Evolutionary conservation across 2,113 vertebrate genomes (phyloP).

Genomic region (Heterotis niloticus): DNA sequence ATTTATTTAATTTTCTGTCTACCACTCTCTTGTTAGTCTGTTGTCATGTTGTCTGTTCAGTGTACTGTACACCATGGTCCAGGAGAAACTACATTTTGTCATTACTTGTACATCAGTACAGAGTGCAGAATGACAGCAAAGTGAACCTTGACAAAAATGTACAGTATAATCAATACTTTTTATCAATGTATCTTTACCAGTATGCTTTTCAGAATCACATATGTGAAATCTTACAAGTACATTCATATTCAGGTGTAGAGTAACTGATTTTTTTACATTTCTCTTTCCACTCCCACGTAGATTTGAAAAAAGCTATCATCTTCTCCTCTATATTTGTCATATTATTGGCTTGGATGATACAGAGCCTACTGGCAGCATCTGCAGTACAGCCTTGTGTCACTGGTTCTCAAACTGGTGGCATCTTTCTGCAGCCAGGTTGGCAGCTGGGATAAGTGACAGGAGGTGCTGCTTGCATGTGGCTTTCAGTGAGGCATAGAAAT

Average conservation of each 20-base stretch:
- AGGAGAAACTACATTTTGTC: too few relatives aligned
- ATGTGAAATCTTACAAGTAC: background rate
- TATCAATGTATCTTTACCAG: background rate
- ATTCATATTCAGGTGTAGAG: background rate
- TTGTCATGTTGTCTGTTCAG: too few relatives aligned
- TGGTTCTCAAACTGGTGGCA: background rate
- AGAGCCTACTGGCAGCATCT: background rate
- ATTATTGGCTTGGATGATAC: background rate
- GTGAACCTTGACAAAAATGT: too few relatives aligned
- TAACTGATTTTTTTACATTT: too few relatives aligned
- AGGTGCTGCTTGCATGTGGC: background rate
- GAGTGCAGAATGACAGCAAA: too few relatives aligned
- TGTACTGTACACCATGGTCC: too few relatives aligned
- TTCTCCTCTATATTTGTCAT: background rate
- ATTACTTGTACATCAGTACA: too few relatives aligned
- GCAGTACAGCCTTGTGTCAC: background rate
- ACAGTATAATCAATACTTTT: background rate
- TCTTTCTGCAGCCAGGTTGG: background rate
- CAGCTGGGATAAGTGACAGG: background rate
- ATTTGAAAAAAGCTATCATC: slow-evolving; percentile 14
- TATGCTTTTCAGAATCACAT: background rate
- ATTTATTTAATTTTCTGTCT: too few relatives aligned
- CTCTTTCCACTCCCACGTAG: background rate
- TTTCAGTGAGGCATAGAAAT: background rate
- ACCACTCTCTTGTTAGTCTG: too few relatives aligned